phyloP scores from a whole-genome alignment of 2,888 invertebrate genomes.

The Steinernema carpocapsae region DNA sequence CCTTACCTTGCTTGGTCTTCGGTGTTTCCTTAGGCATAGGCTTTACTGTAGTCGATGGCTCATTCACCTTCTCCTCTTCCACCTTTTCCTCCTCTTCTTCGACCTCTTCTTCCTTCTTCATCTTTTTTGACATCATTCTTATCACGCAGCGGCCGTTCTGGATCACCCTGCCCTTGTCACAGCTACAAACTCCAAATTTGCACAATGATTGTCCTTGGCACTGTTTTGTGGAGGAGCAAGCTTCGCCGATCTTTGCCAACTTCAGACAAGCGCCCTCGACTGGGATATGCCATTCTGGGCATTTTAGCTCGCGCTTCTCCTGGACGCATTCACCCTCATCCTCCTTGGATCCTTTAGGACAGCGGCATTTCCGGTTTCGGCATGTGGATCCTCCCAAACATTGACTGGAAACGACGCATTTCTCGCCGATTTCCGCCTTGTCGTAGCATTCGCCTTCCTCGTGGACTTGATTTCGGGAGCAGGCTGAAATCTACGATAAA shows the following conservation, averaged over 20 bases:
- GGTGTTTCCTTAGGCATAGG: slow-evolving; percentile 40
- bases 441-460: slow-evolving; percentile 53
- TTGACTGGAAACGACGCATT: slow-evolving; percentile 39
- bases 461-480: slow-evolving; percentile 51
- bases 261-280: slow-evolving; percentile 54
- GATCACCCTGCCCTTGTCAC: slow-evolving; percentile 43
- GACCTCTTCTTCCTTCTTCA: background rate
- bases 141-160: slow-evolving; percentile 36
- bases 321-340: slow-evolving; percentile 44
- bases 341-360: slow-evolving; percentile 18
- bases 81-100: background rate
- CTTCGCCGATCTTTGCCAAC: slow-evolving; percentile 48
- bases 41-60: background rate
- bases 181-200: slow-evolving; percentile 53
- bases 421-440: slow-evolving; percentile 47
- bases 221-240: slow-evolving; percentile 49
- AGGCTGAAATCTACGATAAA: slow-evolving; percentile 46
- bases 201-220: slow-evolving; percentile 50
- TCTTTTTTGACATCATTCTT: background rate
- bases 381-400: slow-evolving; percentile 37
- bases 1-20: background rate
- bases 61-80: too few relatives aligned
- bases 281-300: slow-evolving; percentile 48
- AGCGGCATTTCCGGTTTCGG: slow-evolving; percentile 30
- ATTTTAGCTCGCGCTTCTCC: slow-evolving; percentile 47